Base-by-base conservation (phyloP, 1,140 invertebrate genomes). In the Drosophila jambulina region DNA sequence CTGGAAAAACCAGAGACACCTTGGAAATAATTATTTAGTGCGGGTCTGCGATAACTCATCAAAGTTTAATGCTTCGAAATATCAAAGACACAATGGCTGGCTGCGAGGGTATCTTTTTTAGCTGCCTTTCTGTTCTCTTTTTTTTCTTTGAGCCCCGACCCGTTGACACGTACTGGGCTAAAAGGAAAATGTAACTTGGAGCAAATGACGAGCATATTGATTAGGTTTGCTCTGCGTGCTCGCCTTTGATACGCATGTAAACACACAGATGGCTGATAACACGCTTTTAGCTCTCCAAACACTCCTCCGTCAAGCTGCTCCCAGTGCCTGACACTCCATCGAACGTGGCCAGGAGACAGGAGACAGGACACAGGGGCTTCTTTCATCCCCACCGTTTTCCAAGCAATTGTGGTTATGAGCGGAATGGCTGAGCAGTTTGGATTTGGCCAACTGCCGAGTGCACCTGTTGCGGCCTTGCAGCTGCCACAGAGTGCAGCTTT, bases 161-260 rank as follows among this genome's bases (percentile, higher is more conserved):
- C 68, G 84, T 90, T 85, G 85, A 90, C 85, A 91, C 85, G 85
- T 90, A 91, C 85, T 91, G 78, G 85, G 81, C 72, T 91, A 90
- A 90, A 86, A 90, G 85, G 82, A 90, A 91, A 85, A 77, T 76
- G 82, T 78, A 84, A 84, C 72, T 80, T 61, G 74, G 60, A 76
- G 76, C 74, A 85, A 85, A 91, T 79, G 85, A 90, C 82, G 78
- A 90, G 86, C 85, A 91, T 90, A 90, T 90, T 90, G 85, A 90
- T 90, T 85, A 91, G 85, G 60, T 74, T 64, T 62, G 48, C 57
- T 29, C 58, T 79, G 70, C 81, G 78, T 81, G 71, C 80, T 68
- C 76, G 77, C 77, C 80, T 71, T 78, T 80, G 76, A 77, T 77
- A 82, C 70, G 67, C 71, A 77, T 87, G 80, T 71, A 80, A 87